Percentiles rank a stretch among this genome's conserved stretches.
These are phyloP conservation scores for Acronicta psi DNA, from an alignment of 2,888 invertebrate species.

Conservation along the genomic window DNA sequence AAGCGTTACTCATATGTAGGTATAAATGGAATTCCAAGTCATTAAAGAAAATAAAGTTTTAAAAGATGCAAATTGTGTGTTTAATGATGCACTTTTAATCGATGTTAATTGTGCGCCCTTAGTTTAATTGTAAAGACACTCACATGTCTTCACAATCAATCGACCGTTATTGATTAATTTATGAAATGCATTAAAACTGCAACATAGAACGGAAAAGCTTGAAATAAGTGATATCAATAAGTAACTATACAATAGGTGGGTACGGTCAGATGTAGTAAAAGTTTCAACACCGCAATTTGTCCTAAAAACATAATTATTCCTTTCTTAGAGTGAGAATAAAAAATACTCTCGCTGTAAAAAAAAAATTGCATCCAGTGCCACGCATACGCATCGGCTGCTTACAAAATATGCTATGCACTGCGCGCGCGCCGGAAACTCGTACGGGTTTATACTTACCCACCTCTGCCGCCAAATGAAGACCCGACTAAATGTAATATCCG, in stretches of 20 bases:
- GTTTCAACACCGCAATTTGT: slow-evolving; percentile 55
- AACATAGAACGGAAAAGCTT: slow-evolving; percentile 42
- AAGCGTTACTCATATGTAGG: slow-evolving; percentile 38
- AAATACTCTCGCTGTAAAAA: slow-evolving; percentile 79
- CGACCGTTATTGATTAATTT: slow-evolving; percentile 66
- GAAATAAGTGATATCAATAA: slow-evolving; percentile 25
- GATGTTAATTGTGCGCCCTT: slow-evolving; percentile 46
- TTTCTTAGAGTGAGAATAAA: slow-evolving; percentile 72
- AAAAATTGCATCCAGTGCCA: slow-evolving; percentile 79
- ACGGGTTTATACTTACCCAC: slow-evolving; percentile 86
- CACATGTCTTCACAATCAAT: slow-evolving; percentile 84
- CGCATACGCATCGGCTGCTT: slow-evolving; percentile 80
- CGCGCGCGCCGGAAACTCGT: slow-evolving; percentile 84
- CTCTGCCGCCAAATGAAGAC: slow-evolving; percentile 87
- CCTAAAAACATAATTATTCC: slow-evolving; percentile 78
- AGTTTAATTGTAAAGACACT: slow-evolving; percentile 64
- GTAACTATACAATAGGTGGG: slow-evolving; percentile 31
- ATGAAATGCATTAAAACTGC: slow-evolving; percentile 65
- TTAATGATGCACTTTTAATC: slow-evolving; percentile 50
- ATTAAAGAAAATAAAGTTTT: slow-evolving; percentile 7
- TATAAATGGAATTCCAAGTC: slow-evolving; percentile 9
- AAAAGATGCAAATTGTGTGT: slow-evolving; percentile 31
- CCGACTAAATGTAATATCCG: slow-evolving; percentile 88
- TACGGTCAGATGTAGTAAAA: slow-evolving; percentile 41
- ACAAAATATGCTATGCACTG: slow-evolving; percentile 86